These are phyloP conservation scores for Sinohyriopsis cumingii DNA, from an alignment of 2,888 invertebrate species.

Conservation along the genomic window DNA sequence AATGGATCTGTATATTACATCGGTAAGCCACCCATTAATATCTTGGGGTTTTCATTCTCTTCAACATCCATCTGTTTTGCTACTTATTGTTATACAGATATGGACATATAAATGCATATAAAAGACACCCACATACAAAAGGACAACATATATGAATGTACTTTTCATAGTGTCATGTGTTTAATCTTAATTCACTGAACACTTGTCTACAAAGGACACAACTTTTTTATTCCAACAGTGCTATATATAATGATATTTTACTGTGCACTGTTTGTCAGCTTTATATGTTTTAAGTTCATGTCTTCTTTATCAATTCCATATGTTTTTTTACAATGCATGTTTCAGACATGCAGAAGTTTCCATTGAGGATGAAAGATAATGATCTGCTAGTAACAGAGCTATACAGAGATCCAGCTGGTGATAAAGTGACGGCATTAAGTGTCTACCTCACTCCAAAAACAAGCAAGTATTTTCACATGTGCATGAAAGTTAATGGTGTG, in stretches of 20 bases:
- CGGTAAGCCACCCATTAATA: constrained; percentile 76
- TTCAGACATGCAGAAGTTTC: constrained; percentile 99
- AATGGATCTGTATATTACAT: constrained; percentile 98
- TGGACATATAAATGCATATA: not conserved
- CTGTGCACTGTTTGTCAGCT: no score
- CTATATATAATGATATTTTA: no score
- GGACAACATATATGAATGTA: no score
- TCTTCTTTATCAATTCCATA: no score
- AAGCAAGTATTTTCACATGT: constrained; percentile 77
- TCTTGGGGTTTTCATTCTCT: constrained; percentile 1
- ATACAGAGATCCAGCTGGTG: constrained; percentile 91
- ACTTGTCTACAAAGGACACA: no score
- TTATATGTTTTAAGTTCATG: no score
- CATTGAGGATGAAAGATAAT: constrained; percentile 98
- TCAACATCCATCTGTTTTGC: not conserved
- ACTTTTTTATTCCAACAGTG: no score
- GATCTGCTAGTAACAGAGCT: constrained; percentile 97
- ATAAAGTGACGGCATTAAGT: constrained; percentile 97
- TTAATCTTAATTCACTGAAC: no score
- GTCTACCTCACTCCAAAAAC: constrained; percentile 99
- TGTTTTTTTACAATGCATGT: not conserved
- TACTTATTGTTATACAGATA: not conserved
- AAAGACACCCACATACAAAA: not conserved
- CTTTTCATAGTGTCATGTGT: no score
- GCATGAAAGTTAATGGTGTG: not conserved